These are phyloP conservation scores for Donacobius atricapilla DNA, from an alignment of 2,113 vertebrate genomes.

Conservation along the genomic window DNA sequence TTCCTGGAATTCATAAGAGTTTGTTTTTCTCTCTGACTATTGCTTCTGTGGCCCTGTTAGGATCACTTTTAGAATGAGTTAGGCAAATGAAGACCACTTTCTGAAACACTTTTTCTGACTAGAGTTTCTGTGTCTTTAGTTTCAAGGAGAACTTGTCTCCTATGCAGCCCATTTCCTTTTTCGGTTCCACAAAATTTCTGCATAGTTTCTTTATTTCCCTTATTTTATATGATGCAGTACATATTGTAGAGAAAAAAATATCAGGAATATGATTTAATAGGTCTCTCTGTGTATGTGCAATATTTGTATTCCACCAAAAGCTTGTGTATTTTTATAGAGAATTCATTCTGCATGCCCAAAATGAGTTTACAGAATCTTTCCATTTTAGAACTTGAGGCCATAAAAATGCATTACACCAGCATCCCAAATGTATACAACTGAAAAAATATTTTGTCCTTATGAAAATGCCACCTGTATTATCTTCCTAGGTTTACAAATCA, in stretches of 20 bases:
- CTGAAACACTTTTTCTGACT: neutral
- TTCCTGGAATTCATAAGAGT: neutral
- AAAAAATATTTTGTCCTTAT: neutral
- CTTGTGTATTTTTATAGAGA: neutral
- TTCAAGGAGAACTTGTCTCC: neutral
- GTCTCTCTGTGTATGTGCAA: neutral
- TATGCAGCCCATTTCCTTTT: neutral
- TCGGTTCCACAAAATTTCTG: neutral
- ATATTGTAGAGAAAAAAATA: neutral
- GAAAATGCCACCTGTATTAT: neutral
- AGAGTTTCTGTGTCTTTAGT: neutral
- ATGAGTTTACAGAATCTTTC: neutral
- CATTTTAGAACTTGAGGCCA: neutral
- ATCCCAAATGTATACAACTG: neutral
- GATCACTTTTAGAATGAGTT: neutral
- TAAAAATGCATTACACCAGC: neutral
- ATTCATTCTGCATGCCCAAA: neutral
- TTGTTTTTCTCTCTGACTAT: neutral
- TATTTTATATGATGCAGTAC: neutral
- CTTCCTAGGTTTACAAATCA: neutral
- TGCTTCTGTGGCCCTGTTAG: neutral
- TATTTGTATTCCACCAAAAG: neutral
- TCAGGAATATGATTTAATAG: neutral
- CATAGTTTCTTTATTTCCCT: neutral
- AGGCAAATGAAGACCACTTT: neutral